Evolutionary conservation across 1,140 invertebrate genomes (phyloP).

Genomic region (Oncopodura yosiiana): DNA sequence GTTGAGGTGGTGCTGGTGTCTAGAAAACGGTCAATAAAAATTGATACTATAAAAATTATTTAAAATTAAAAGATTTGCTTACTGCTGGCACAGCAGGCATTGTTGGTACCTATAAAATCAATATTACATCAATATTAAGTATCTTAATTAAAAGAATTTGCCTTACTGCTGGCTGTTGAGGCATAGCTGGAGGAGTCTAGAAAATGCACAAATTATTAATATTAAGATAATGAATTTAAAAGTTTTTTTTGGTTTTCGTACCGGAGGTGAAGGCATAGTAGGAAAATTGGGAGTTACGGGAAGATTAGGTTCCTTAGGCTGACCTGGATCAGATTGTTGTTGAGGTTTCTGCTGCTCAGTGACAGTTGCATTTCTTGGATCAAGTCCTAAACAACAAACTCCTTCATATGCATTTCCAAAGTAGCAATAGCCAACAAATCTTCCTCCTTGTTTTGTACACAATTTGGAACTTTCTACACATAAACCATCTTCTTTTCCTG

Average conservation of each 20-base stretch:
- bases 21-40: background rate
- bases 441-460: slow-evolving; percentile 5
- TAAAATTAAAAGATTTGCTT: background rate
- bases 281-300: background rate
- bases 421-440: slow-evolving; percentile 14
- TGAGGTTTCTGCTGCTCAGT: background rate
- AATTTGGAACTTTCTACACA: background rate
- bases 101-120: too few species aligned
- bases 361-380: background rate
- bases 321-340: too few species aligned
- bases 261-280: background rate
- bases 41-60: background rate
- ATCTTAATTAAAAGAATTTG: too few species aligned
- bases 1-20: background rate
- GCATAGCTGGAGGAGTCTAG: too few species aligned
- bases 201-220: too few species aligned
- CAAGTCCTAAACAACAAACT: slow-evolving; percentile 5
- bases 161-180: too few species aligned
- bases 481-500: background rate
- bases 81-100: background rate
- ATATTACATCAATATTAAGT: too few species aligned
- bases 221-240: too few species aligned
- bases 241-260: too few species aligned
- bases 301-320: background rate
- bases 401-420: background rate